These are phyloP conservation scores for Elaeidobius kamerunicus DNA, from an alignment of 2,888 invertebrate genomes.

Conservation along the genomic window DNA sequence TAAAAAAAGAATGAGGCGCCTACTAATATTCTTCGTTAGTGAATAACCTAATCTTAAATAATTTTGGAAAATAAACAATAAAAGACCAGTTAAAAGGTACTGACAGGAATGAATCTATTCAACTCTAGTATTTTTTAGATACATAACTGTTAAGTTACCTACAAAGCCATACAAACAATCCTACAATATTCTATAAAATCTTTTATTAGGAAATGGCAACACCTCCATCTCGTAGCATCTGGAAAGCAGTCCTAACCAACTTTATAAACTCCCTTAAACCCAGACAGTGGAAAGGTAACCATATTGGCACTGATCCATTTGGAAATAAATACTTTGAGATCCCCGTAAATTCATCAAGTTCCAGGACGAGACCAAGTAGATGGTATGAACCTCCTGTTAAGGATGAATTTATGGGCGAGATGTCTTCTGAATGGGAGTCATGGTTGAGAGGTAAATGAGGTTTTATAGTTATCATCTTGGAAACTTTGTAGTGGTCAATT, in stretches of 20 bases:
- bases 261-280: conserved; percentile 63
- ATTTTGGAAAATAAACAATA: no score
- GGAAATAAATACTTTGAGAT: conserved; percentile 84
- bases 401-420: conserved; percentile 66
- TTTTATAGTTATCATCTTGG: no score
- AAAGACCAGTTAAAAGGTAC: no score
- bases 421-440: conserved; percentile 86
- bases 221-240: conserved; percentile 42
- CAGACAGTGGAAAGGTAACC: conserved; percentile 54
- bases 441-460: conserved; percentile 62
- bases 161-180: no score
- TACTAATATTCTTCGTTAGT: no score
- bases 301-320: conserved; percentile 71
- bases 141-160: no score
- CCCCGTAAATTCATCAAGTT: conserved; percentile 61
- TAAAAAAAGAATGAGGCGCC: no score
- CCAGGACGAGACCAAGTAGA: conserved; percentile 63
- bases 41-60: no score
- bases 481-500: no score
- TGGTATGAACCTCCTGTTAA: conserved; percentile 70
- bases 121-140: no score
- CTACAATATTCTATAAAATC: no score
- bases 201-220: conserved; percentile 40
- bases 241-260: conserved; percentile 54
- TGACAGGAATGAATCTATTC: no score